Conservation (phyloP, 2,797 vertebrate genomes). For the Melanotaenia parkinsoni region DNA sequence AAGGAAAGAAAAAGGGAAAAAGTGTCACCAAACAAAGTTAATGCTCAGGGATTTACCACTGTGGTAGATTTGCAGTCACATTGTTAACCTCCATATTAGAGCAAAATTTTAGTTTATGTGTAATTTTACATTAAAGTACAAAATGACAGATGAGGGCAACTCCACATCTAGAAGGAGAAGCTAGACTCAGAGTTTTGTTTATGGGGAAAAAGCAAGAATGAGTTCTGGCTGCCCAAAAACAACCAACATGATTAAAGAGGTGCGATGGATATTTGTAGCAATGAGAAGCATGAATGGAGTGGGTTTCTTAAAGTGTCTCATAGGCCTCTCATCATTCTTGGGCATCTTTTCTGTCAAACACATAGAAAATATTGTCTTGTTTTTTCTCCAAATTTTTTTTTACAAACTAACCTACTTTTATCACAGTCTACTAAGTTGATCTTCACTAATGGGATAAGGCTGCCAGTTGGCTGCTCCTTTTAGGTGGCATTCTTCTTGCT, state of each 20-base stretch:
- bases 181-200: not conserved
- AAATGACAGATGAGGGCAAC: not conserved
- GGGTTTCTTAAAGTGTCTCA: not conserved
- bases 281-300: not conserved
- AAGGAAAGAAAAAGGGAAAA: slow-evolving; percentile 9
- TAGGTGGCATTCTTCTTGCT: not conserved
- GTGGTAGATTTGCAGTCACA: slow-evolving; percentile 7
- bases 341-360: not conserved
- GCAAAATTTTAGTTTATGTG: not conserved
- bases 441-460: not conserved
- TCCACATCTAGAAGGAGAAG: not conserved
- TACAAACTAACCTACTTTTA: too few relatives aligned
- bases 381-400: too few relatives aligned
- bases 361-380: too few relatives aligned
- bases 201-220: not conserved
- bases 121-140: not conserved
- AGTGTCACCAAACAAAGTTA: slow-evolving; percentile 20
- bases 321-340: not conserved
- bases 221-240: not conserved
- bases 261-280: not conserved
- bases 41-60: not conserved
- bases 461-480: slow-evolving; percentile 5
- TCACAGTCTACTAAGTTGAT: too few relatives aligned
- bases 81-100: not conserved
- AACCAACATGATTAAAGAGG: not conserved